Percentiles rank a stretch among this genome's conserved stretches.
Conservation (phyloP, 2,888 invertebrate species). For the Neocrepidodera transversa region DNA sequence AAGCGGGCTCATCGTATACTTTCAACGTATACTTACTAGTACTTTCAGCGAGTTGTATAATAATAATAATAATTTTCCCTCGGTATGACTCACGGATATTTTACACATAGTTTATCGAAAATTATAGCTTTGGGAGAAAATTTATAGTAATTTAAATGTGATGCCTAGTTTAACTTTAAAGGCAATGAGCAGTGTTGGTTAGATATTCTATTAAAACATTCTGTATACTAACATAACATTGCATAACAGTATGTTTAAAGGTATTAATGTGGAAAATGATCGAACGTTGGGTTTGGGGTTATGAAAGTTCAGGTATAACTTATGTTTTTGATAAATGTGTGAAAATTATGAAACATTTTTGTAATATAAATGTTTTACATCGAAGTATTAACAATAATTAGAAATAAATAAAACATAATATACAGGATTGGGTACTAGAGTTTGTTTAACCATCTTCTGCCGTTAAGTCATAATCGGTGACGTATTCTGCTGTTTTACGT, state of each 20-base stretch:
- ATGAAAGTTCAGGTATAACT: neutral
- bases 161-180: conserved; percentile 42
- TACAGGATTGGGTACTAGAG: too few relatives aligned
- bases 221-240: conserved; percentile 37
- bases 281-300: neutral
- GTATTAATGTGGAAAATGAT: conserved; percentile 17
- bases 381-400: too few relatives aligned
- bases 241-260: conserved; percentile 34
- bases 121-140: conserved; percentile 32
- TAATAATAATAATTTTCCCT: conserved; percentile 34
- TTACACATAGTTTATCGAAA: conserved; percentile 37
- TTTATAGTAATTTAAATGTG: conserved; percentile 36
- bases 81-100: conserved; percentile 32
- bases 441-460: too few relatives aligned
- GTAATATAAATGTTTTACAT: too few relatives aligned
- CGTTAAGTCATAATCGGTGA: too few relatives aligned
- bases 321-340: too few relatives aligned
- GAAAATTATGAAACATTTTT: too few relatives aligned
- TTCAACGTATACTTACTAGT: conserved; percentile 30
- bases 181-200: conserved; percentile 31
- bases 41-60: conserved; percentile 27
- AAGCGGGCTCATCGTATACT: conserved; percentile 23
- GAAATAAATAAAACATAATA: too few relatives aligned
- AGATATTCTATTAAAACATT: conserved; percentile 35
- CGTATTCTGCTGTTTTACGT: too few relatives aligned